A percentile compares a stretch with the other conserved stretches of the same genome.
These are phyloP conservation scores for Solea senegalensis DNA, from an alignment of 2,113 vertebrate species.

Conservation along the genomic window DNA sequence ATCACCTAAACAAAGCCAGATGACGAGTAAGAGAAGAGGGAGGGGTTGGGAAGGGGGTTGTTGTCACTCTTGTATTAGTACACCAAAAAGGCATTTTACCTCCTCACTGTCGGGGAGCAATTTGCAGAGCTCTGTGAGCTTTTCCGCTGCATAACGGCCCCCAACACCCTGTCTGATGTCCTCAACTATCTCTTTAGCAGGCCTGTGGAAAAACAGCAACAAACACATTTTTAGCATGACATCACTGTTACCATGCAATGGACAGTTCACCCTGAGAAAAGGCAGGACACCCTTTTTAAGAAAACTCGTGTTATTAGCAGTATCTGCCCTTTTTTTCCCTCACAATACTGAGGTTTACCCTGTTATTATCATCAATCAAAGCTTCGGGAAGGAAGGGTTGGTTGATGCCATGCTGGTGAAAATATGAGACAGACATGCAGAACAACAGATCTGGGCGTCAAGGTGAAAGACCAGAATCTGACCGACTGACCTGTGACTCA, in stretches of 20 bases:
- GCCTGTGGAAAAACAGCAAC: constrained; percentile 63
- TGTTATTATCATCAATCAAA: constrained; percentile 64
- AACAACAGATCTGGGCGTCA: constrained; percentile 22
- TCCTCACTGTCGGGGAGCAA: constrained; percentile 82
- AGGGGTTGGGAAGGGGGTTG: neutral
- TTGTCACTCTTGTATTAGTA: constrained; percentile 32
- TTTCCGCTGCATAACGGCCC: constrained; percentile 80
- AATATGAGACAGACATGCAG: constrained; percentile 49
- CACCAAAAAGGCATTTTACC: constrained; percentile 65
- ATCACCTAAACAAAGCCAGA: constrained; percentile 71
- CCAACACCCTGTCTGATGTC: constrained; percentile 79
- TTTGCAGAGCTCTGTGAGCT: constrained; percentile 82
- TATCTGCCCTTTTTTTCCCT: constrained; percentile 37
- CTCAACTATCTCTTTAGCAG: constrained; percentile 79
- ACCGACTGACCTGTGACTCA: constrained; percentile 50
- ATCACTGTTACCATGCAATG: constrained; percentile 25
- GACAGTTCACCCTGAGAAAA: constrained; percentile 7
- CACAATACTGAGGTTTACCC: constrained; percentile 43
- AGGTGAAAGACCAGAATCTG: constrained; percentile 46
- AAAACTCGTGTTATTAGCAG: neutral
- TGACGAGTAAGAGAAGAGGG: constrained; percentile 32
- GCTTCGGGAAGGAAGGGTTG: constrained; percentile 9
- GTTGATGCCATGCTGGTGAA: constrained; percentile 44
- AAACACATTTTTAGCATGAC: constrained; percentile 35
- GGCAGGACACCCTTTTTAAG: neutral